phyloP scores from a whole-genome alignment of 1,140 invertebrate genomes.

The Frieseomelitta varia region DNA sequence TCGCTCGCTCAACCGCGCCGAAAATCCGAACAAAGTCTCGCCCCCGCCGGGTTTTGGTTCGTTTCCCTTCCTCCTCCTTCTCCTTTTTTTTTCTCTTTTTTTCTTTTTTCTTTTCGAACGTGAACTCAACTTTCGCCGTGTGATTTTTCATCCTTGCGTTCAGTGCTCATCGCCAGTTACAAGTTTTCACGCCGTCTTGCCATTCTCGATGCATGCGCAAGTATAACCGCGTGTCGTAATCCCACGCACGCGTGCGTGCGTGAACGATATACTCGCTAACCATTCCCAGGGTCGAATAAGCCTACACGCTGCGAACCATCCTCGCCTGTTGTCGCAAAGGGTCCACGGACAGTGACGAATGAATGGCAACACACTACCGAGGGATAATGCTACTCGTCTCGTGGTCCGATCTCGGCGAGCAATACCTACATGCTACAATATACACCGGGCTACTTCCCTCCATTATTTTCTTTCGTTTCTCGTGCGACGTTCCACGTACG shows the following conservation, averaged over 20 bases:
- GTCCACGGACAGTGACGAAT: slow-evolving; percentile 62
- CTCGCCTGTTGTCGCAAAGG: slow-evolving; percentile 58
- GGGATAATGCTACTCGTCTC: slow-evolving; percentile 61
- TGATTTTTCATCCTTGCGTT: slow-evolving; percentile 8
- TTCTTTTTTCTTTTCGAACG: neutral
- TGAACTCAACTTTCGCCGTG: slow-evolving; percentile 12
- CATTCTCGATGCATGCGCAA: neutral
- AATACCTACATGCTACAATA: slow-evolving; percentile 20
- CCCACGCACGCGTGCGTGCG: slow-evolving; percentile 32
- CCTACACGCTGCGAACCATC: slow-evolving; percentile 42
- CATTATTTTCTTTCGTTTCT: slow-evolving; percentile 36
- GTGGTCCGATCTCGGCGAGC: slow-evolving; percentile 35
- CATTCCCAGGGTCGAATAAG: slow-evolving; percentile 47
- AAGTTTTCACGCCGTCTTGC: slow-evolving; percentile 20
- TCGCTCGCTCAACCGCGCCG: slow-evolving; percentile 12
- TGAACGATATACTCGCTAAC: neutral
- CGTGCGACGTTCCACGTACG: slow-evolving; percentile 19
- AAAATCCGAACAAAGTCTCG: slow-evolving; percentile 21
- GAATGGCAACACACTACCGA: slow-evolving; percentile 55
- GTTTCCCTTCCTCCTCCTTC: too few species aligned
- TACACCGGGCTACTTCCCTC: slow-evolving; percentile 20
- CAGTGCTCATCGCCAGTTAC: neutral
- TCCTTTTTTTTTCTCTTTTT: too few species aligned
- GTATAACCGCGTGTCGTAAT: slow-evolving; percentile 11
- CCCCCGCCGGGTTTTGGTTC: neutral